Base-by-base conservation (phyloP, 2,888 invertebrate genomes). In the Sinelater perroti region DNA sequence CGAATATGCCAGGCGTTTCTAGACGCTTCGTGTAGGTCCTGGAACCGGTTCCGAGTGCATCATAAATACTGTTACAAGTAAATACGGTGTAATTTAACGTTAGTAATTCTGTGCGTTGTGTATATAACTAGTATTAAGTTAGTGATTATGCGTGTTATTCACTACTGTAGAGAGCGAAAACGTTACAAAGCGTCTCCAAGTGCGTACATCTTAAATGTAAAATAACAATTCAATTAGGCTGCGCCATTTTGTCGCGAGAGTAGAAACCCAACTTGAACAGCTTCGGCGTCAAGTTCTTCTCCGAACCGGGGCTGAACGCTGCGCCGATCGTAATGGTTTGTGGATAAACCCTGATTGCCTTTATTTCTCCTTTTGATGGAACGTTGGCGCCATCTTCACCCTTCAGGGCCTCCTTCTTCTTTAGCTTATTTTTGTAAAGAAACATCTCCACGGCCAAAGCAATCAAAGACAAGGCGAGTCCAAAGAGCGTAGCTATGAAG, bases 401-500 rank as follows among this genome's bases (percentile, higher is more conserved):
- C n/a, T n/a, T n/a, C 4, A n/a, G 3, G 6, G 7, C 13, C 10
- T 30, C 33, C 53, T 42, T 51, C 21, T 78, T 80, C 55, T 77
- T 80, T 45, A 81, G 79, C 66, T 84, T 85, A 0, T 82, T 75
- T 56, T 85, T 84, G 72, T 92, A 91, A 69, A 91, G 92, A 56
- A 91, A 80, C 0, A 95, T 89, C 77, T 95, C 95, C 68, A 87
- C 87, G 0, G 86, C 89, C 11, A 95, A 76, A 0, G 93, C 93
- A 0, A 93, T 74, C 90, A 95, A 91, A 0, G 95, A 93, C 46
- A 95, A 72, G 0, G 89, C 88, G 2, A 95, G 76, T 0, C 95
- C 95, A 72, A 92, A 90, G 0, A 94, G 78, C 0, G 94, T 94
- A 0, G 94, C 94, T 63, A 95, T 94, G 71, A 95, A 95, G 0